A percentile compares a stretch with the other conserved stretches of the same genome.
Conservation (phyloP, 2,888 invertebrate species). For the Idaea dimidiata region DNA sequence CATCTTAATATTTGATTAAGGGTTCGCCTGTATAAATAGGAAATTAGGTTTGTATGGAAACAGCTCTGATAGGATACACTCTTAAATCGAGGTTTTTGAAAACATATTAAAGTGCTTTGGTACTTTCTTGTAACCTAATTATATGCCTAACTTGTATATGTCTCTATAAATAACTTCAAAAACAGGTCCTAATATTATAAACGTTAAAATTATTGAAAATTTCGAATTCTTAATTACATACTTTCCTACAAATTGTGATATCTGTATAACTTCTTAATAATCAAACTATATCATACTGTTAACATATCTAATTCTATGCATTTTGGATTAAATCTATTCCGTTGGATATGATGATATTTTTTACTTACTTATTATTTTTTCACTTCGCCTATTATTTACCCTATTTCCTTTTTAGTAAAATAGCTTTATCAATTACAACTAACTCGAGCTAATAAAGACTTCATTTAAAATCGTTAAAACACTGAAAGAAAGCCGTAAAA, state of each 20-base stretch:
- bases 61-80: no score
- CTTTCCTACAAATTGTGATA: conserved; percentile 51
- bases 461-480: conserved; percentile 62
- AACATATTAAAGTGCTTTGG: no score
- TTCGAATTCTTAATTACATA: conserved; percentile 6
- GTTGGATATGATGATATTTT: conserved; percentile 32
- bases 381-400: conserved; percentile 67
- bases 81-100: conserved; percentile 6
- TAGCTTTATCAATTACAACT: conserved; percentile 63
- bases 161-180: conserved; percentile 3
- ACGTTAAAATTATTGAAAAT: not conserved
- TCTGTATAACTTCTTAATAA: conserved; percentile 43
- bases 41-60: no score
- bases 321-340: conserved; percentile 47
- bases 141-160: not conserved
- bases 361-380: conserved; percentile 36
- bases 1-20: no score
- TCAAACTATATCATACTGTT: conserved; percentile 46
- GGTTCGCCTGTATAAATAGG: no score
- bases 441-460: conserved; percentile 61
- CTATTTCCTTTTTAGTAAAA: conserved; percentile 66
- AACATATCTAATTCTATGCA: conserved; percentile 58
- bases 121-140: not conserved
- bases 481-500: conserved; percentile 54
- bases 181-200: conserved; percentile 3